A percentile compares a stretch with the other conserved stretches of the same genome.
Evolutionary conservation across 2,113 vertebrate genomes (phyloP).

Genomic region (Calidris pugnax): DNA sequence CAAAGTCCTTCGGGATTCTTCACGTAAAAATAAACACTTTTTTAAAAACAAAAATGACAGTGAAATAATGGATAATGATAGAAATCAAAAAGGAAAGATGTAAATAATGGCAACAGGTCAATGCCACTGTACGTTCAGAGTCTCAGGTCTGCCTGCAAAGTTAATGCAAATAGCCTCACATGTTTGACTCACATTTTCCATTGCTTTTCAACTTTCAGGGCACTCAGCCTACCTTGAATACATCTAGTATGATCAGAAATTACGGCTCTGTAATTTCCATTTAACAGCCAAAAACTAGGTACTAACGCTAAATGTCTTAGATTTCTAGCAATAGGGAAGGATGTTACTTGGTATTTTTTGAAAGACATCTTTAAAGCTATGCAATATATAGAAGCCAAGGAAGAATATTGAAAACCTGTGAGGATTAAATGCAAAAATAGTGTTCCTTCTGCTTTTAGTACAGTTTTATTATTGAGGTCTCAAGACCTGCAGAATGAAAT

Average conservation of each 20-base stretch:
- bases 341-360: neutral
- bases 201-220: neutral
- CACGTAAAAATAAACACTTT: neutral
- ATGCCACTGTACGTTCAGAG: neutral
- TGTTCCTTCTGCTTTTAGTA: neutral
- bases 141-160: neutral
- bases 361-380: neutral
- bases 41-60: neutral
- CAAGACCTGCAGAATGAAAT: neutral
- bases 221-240: neutral
- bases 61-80: neutral
- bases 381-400: neutral
- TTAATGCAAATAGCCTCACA: neutral
- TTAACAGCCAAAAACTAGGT: neutral
- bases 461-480: neutral
- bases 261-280: neutral
- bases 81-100: neutral
- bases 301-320: neutral
- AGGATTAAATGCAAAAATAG: neutral
- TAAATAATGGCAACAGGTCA: neutral
- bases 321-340: neutral
- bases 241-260: neutral
- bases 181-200: neutral
- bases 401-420: neutral
- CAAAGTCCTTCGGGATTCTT: neutral